phyloP scores from a whole-genome alignment of 1,140 invertebrate genomes.

The Parasteatoda tepidariorum region DNA sequence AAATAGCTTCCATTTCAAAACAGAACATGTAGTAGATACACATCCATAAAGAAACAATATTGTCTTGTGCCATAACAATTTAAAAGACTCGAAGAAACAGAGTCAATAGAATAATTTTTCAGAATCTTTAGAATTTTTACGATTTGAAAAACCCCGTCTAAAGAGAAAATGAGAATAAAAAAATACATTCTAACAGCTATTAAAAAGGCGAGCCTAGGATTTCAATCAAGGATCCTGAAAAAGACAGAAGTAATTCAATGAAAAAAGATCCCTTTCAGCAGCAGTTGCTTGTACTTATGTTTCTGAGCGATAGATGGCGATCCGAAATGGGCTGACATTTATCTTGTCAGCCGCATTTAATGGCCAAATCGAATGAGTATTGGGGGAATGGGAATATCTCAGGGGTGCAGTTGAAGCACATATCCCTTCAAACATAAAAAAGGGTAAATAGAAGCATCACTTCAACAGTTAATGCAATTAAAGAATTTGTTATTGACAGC shows the following conservation, averaged over 20 bases:
- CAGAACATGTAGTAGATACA: too few species aligned
- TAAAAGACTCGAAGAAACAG: not conserved
- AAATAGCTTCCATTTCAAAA: too few species aligned
- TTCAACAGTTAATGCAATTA: too few species aligned
- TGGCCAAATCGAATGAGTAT: not conserved
- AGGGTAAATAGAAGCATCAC: too few species aligned
- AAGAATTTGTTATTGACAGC: too few species aligned
- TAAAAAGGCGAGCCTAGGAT: too few species aligned
- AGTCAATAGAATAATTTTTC: not conserved
- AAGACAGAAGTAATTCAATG: not conserved
- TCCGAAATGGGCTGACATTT: slow-evolving; percentile 26
- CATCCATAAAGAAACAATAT: too few species aligned
- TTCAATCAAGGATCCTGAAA: too few species aligned
- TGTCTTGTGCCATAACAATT: not conserved
- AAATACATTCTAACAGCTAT: not conserved
- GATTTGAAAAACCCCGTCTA: not conserved
- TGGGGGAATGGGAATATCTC: not conserved
- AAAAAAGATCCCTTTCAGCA: not conserved
- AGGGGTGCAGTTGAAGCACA: not conserved
- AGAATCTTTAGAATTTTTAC: not conserved
- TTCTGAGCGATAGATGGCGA: slow-evolving; percentile 11
- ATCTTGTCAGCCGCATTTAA: slow-evolving; percentile 52
- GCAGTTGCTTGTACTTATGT: slow-evolving; percentile 1
- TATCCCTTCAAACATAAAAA: not conserved
- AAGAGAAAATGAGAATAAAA: not conserved